phyloP scores from a whole-genome alignment of 2,797 vertebrate genomes.

The Coendou prehensilis region DNA sequence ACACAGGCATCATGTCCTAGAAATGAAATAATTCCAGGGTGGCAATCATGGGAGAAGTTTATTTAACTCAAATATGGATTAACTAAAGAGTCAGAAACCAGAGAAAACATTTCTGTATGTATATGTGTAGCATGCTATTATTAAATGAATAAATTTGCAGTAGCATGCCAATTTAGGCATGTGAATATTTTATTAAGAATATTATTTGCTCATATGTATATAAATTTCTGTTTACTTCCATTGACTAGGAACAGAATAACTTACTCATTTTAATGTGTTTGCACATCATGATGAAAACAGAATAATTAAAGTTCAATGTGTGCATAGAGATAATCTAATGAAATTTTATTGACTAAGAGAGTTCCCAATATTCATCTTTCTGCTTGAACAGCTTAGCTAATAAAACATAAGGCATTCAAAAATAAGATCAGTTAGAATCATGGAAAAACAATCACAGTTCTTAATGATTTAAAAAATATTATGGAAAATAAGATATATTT shows the following conservation, averaged over 20 bases:
- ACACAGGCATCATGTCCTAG: not conserved
- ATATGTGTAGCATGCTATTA: not conserved
- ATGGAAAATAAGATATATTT: not conserved
- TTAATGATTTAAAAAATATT: conserved; percentile 60
- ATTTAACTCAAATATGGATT: conserved; percentile 43
- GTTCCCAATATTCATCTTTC: conserved; percentile 69
- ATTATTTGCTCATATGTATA: conserved; percentile 75
- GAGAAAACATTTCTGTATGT: not conserved
- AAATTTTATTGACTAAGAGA: conserved; percentile 76
- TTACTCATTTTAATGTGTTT: conserved; percentile 83
- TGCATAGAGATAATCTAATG: conserved; percentile 68
- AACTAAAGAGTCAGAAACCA: conserved; percentile 49
- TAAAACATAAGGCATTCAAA: conserved; percentile 71
- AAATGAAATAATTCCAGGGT: conserved; percentile 61
- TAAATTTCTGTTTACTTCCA: conserved; percentile 80
- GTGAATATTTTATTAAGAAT: conserved; percentile 78
- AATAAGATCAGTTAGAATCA: conserved; percentile 53
- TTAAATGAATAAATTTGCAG: conserved; percentile 40
- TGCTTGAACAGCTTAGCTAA: conserved; percentile 71
- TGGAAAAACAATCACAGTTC: conserved; percentile 49
- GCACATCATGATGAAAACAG: conserved; percentile 81
- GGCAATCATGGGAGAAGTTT: conserved; percentile 32
- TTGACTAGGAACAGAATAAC: conserved; percentile 78
- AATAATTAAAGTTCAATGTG: conserved; percentile 83
- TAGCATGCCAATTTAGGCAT: conserved; percentile 33